Evolutionary conservation across 1,140 invertebrate species (phyloP).

Genomic region (Amyelois transitella): DNA sequence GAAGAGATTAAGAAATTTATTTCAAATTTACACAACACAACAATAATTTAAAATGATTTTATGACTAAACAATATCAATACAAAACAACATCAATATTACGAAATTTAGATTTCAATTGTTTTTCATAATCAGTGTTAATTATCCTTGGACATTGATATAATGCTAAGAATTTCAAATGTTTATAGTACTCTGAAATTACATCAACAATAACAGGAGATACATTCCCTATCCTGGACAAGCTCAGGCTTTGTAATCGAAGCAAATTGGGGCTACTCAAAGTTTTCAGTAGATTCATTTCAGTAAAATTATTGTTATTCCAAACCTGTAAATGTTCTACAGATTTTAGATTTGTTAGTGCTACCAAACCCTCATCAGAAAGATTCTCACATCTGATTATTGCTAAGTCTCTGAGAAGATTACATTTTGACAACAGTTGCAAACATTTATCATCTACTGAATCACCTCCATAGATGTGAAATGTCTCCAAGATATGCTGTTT

Average conservation of each 20-base stretch:
- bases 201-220: conserved; percentile 52
- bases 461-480: conserved; percentile 61
- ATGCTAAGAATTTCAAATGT: conserved; percentile 57
- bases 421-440: conserved; percentile 52
- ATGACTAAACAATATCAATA: conserved; percentile 29
- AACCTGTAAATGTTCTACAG: conserved; percentile 53
- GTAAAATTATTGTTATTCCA: conserved; percentile 68
- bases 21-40: background rate
- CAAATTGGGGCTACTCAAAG: conserved; percentile 40
- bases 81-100: conserved; percentile 63
- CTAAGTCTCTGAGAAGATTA: conserved; percentile 45
- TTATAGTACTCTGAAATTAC: conserved; percentile 63
- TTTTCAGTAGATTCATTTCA: conserved; percentile 40
- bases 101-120: conserved; percentile 61
- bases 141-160: conserved; percentile 64
- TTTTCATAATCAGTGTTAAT: conserved; percentile 63
- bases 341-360: conserved; percentile 36
- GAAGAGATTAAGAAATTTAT: background rate
- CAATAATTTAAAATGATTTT: conserved; percentile 4
- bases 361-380: conserved; percentile 57
- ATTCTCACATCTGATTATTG: conserved; percentile 63
- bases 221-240: conserved; percentile 58
- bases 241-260: conserved; percentile 53
- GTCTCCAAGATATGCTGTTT: conserved; percentile 44
- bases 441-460: conserved; percentile 48